phyloP scores from a whole-genome alignment of 2,113 vertebrate genomes.

The Syrrhaptes paradoxus region DNA sequence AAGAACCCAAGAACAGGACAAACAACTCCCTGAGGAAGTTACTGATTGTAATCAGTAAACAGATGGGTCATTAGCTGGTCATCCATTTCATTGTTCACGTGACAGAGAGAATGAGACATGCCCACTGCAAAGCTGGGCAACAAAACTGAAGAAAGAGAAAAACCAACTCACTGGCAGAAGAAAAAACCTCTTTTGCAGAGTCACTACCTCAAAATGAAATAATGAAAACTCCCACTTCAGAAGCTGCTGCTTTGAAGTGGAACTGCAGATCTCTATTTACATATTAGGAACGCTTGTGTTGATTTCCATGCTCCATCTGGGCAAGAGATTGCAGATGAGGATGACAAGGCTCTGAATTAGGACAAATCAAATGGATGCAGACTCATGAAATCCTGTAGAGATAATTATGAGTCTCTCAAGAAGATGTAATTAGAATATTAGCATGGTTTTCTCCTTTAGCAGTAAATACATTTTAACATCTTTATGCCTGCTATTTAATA shows the following conservation, averaged over 20 bases:
- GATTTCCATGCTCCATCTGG: constrained; percentile 36
- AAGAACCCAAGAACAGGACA: constrained; percentile 22
- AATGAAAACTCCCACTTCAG: constrained; percentile 55
- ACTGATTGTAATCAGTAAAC: constrained; percentile 24
- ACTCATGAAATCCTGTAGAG: constrained; percentile 48
- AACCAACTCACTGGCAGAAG: not conserved
- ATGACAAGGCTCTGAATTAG: constrained; percentile 48
- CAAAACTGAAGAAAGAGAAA: not conserved
- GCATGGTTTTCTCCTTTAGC: constrained; percentile 9
- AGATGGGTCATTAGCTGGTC: constrained; percentile 6
- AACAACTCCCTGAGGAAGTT: constrained; percentile 35
- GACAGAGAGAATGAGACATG: not conserved
- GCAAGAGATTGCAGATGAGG: constrained; percentile 40
- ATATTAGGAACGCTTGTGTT: constrained; percentile 4
- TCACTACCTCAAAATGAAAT: constrained; percentile 44
- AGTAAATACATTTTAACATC: constrained; percentile 11
- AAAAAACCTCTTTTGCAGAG: constrained; percentile 17
- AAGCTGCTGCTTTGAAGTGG: constrained; percentile 51
- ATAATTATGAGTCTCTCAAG: constrained; percentile 50
- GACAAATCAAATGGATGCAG: constrained; percentile 22
- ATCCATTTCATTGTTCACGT: not conserved
- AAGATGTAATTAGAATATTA: constrained; percentile 46
- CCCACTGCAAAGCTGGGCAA: not conserved
- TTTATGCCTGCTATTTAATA: not conserved
- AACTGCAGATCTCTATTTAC: constrained; percentile 47